phyloP scores from a whole-genome alignment of 2,797 vertebrate species.

The Rhincodon typus region DNA sequence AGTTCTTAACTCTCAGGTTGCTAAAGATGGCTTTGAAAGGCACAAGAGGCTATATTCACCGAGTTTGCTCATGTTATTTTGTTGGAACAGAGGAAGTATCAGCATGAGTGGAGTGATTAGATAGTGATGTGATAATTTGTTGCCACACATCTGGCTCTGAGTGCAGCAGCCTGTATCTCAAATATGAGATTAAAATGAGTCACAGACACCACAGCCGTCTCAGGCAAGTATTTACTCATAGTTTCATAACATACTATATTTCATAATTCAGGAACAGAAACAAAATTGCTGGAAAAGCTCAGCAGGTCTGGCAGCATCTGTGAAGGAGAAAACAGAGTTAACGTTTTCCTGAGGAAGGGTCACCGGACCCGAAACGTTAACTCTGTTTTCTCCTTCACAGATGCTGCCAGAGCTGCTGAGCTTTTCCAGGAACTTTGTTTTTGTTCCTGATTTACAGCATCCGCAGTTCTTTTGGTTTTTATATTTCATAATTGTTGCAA shows the following conservation, averaged over 20 bases:
- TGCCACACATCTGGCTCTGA: background rate
- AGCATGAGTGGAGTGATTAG: background rate
- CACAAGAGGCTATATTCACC: background rate
- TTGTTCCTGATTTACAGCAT: too few relatives aligned
- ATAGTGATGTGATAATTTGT: conserved; percentile 1
- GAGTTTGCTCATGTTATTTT: conserved; percentile 7
- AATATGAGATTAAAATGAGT: background rate
- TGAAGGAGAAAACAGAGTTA: too few relatives aligned
- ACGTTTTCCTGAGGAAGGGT: too few relatives aligned
- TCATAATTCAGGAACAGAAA: background rate
- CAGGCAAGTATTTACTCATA: background rate
- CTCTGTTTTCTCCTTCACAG: too few relatives aligned
- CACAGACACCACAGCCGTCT: background rate
- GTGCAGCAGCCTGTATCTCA: background rate
- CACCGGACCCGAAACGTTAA: too few relatives aligned
- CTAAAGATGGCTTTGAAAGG: background rate
- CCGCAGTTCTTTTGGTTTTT: too few relatives aligned
- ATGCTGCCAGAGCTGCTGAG: too few relatives aligned
- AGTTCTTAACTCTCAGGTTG: background rate
- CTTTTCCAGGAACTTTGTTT: too few relatives aligned
- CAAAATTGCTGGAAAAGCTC: too few relatives aligned
- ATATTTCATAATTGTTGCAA: too few relatives aligned
- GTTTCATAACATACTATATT: background rate
- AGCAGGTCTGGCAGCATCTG: too few relatives aligned
- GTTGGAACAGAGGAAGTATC: background rate